These are phyloP conservation scores for Galendromus occidentalis DNA, from an alignment of 1,140 invertebrate species.

Conservation along the genomic window DNA sequence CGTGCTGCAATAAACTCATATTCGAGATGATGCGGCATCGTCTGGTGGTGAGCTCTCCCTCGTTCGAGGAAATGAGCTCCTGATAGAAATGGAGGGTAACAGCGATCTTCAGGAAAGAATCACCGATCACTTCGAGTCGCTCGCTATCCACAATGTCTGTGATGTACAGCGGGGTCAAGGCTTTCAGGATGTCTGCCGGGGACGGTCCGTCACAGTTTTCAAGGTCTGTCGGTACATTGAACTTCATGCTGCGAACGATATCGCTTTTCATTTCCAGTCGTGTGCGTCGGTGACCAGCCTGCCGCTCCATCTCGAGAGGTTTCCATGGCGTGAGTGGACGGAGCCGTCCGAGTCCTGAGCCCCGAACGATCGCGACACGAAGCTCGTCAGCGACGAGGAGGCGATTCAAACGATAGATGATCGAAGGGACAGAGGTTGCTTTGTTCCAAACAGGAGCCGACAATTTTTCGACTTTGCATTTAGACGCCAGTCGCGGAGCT, in stretches of 20 bases:
- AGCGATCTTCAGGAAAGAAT: constrained; percentile 67
- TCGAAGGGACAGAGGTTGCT: not conserved
- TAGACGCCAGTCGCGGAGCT: not conserved
- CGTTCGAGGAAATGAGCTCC: constrained; percentile 43
- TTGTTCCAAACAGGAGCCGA: not conserved
- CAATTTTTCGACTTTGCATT: not conserved
- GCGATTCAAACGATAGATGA: not conserved
- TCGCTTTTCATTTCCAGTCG: not conserved
- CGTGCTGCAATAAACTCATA: constrained; percentile 44
- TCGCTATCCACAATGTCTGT: constrained; percentile 63
- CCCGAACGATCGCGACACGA: not conserved
- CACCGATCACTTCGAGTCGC: constrained; percentile 60
- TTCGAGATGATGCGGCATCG: constrained; percentile 60
- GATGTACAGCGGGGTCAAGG: constrained; percentile 23
- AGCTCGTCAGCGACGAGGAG: not conserved
- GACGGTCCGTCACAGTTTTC: not conserved
- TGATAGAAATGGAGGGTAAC: constrained; percentile 48
- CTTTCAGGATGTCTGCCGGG: not conserved
- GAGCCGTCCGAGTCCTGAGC: not conserved
- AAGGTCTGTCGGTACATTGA: not conserved
- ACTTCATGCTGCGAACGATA: not conserved
- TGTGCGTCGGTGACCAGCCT: not conserved
- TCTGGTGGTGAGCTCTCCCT: constrained; percentile 52
- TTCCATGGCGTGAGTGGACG: not conserved
- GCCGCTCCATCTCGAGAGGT: not conserved